Base-by-base conservation (phyloP, 1,140 invertebrate genomes). In the Carcinoscorpius rotundicauda region DNA sequence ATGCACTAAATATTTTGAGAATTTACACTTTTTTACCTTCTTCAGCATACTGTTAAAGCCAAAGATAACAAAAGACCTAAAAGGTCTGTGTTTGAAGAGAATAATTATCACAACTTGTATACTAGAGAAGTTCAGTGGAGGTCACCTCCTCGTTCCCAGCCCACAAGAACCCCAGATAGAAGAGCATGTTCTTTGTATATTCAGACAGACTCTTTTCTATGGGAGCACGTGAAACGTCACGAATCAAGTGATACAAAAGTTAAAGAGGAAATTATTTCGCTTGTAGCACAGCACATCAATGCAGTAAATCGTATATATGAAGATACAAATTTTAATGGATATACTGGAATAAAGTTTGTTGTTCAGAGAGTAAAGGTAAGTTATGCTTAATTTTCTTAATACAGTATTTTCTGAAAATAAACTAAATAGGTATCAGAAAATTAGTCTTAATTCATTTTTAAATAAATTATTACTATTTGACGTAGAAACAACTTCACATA, bases 251-350 rank as follows among this genome's bases (percentile, higher is more conserved):
- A 79, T 58, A 87, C 87, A 74, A 94, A 93, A 79, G 95, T 92
- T 5, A 81, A 90, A 61, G 95, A 99, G 78, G 96, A 99, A 82
- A 98, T 99, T 74, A 82, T 96, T 64, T 94, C 93, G 1, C 81
- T 99, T 65, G 97, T 99, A 77, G 92, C 94, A 55, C 94, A 95
- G 77, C 97, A 99, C 77, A 94, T 99, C 59, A 96, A 94, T 72
- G 96, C 95, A 63, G 93, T 98, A 69, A 98, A 98, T 82, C 91
- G 91, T 75, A 99, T 99, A 76, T 99, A 99, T 79, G 84, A 89
- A 70, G 88, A 91, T 76, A 97, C 95, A 52, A 88, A 87, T 75
- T 99, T 99, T 79, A 87, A 91, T 77, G 89, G 91, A 49, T 89
- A 97, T 79, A 83, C 88, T 63, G 95, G 97, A 72, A 93, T 98